A percentile compares a stretch with the other conserved stretches of the same genome.
These are phyloP conservation scores for Glomeris maerens DNA, from an alignment of 1,140 invertebrate species.

Conservation along the genomic window DNA sequence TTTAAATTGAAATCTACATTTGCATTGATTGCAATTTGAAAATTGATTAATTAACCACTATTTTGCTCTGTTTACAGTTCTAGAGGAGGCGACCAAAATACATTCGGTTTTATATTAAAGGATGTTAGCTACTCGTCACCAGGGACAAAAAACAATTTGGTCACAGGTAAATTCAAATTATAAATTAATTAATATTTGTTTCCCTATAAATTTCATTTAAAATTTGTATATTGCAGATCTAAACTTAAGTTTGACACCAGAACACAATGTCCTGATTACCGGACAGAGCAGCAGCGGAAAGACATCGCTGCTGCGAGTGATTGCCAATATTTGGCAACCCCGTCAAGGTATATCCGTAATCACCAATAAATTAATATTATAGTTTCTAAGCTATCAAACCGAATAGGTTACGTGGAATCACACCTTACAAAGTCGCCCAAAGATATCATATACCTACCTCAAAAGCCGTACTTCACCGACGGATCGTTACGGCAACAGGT, in stretches of 20 bases:
- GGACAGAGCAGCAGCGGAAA: conserved; percentile 46
- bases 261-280: conserved; percentile 38
- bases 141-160: background rate
- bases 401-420: conserved; percentile 28
- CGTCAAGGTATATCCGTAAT: background rate
- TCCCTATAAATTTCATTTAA: background rate
- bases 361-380: background rate
- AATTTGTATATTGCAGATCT: conserved; percentile 28
- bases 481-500: conserved; percentile 40
- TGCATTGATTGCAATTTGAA: no score
- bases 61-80: background rate
- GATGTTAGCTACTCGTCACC: background rate
- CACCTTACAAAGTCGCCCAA: conserved; percentile 23
- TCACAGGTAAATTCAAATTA: background rate
- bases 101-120: background rate
- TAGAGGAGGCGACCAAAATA: background rate
- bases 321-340: conserved; percentile 40
- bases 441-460: conserved; percentile 40
- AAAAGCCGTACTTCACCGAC: conserved; percentile 44
- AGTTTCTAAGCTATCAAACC: conserved; percentile 10
- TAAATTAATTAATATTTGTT: background rate
- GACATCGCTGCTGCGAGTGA: conserved; percentile 40
- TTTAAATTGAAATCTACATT: background rate
- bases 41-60: no score
- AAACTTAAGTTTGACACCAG: conserved; percentile 31